phyloP scores from a whole-genome alignment of 2,888 invertebrate genomes.

The Incurvaria masculella region DNA sequence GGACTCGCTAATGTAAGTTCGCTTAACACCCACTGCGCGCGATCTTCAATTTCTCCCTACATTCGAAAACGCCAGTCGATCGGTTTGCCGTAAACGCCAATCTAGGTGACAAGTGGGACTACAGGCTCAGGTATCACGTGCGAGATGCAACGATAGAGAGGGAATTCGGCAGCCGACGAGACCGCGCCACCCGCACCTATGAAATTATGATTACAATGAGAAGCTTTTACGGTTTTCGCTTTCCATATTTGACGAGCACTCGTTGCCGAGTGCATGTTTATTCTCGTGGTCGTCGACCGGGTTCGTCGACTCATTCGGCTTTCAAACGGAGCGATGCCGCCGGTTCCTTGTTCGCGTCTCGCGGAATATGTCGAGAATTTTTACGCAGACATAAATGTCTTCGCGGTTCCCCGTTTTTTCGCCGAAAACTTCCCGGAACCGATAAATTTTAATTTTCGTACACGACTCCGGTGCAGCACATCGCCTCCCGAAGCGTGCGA shows the following conservation, averaged over 20 bases:
- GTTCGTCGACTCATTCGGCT: neutral
- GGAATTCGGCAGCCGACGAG: too few relatives aligned
- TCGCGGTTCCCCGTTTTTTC: neutral
- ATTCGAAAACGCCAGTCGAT: too few relatives aligned
- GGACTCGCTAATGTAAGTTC: too few relatives aligned
- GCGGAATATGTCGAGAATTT: neutral
- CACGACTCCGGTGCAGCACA: neutral
- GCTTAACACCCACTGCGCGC: too few relatives aligned
- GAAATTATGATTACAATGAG: neutral
- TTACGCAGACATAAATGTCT: neutral
- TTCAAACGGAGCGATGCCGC: too few relatives aligned
- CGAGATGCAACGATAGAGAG: too few relatives aligned
- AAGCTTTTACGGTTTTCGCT: conserved; percentile 28
- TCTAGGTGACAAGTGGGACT: too few relatives aligned
- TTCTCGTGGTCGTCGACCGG: neutral
- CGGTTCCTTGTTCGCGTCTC: neutral
- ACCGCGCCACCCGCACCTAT: too few relatives aligned
- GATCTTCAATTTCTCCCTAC: too few relatives aligned
- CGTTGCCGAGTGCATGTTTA: neutral
- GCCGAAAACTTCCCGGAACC: neutral
- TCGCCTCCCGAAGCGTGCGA: too few relatives aligned
- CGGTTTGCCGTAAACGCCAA: too few relatives aligned
- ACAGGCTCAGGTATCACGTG: too few relatives aligned
- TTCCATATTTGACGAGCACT: conserved; percentile 27
- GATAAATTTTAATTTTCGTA: neutral